Base-by-base conservation (phyloP, 2,113 vertebrate species). In the Kryptolebias marmoratus region DNA sequence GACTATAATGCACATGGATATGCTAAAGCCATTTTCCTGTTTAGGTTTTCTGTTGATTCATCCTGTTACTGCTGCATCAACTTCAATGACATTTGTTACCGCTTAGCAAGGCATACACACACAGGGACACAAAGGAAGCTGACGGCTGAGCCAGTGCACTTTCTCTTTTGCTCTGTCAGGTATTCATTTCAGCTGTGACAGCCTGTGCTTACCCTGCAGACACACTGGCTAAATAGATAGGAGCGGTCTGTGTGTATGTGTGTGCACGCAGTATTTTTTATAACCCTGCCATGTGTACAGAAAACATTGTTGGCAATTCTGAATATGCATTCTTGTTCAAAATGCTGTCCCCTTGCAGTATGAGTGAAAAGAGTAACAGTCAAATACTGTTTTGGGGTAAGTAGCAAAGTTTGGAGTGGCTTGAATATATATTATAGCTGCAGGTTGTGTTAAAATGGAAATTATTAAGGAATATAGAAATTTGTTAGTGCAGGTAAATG, bases 151-250 rank as follows among this genome's bases (percentile, higher is more conserved):
- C 69, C 79, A 36, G 71, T 52, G 80, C 81, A 76, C 85, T 85
- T 42, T 70, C 85, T 82, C 88, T 85, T 89, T 78, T 89, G 82
- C 87, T 79, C 77, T 74, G 88, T 90, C 88, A 88, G 88, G 86
- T 87, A 74, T 90, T 91, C 82, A 89, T 91, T 90, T 88, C 82
- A 76, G 77, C 77, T 71, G 73, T 87, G 85, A 85, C 90, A 87
- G 87, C 79, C 79, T 70, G 67, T 57, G 73, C 77, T 88, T 84
- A 77, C 76, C 85, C 88, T 77, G 82, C 83, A 88, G 87, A 88
- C 78, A 88, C 82, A 84, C 82, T 84, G 79, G 66, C 73, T 81
- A 80, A 87, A 90, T 67, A 85, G 80, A 90, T 86, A 83, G 78
- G 60, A 61, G 36, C 48, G 71, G 50, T 63, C 2, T 77, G 60